Evolutionary conservation across 2,113 vertebrate genomes (phyloP), one percentile per base, ranked within the genome.

Genomic region (Mirounga angustirostris): DNA sequence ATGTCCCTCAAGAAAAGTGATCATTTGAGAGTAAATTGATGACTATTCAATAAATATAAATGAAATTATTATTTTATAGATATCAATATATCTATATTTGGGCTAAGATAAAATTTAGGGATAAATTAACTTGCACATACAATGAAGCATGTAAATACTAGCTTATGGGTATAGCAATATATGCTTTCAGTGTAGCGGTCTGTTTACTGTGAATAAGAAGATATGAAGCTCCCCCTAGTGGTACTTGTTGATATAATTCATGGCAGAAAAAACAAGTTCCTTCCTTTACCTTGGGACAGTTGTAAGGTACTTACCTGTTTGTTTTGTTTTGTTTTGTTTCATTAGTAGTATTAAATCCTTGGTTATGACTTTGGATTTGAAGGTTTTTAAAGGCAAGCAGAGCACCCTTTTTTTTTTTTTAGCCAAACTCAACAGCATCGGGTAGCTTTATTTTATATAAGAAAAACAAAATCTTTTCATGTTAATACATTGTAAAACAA

Each of bases 191-290:
- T 1, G 13, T 36, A 3, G 13, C 50, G 0, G 2, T 26, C 30
- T 67, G 46, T 84, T 97, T 81, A 85, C 40, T 36, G 90, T 52
- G 79, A 96, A 95, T 92, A 95, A 96, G 95, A 97, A 97, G 97
- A 95, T 81, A 85, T 63, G 24, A 98, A 30, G 97, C 97, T 6
- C 97, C 98, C 97, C 54, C 98, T 98, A 92, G 98, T 98, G 98
- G 97, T 88, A 14, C 7, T 63, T 96, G 1, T 78, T 97, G 93
- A 91, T 91, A 97, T 88, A 85, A 63, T 59, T 46, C 71, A 21
- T 7, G 26, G 18, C 30, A 12, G 52, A 26, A 86, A 80, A 88
- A 96, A 96, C 22, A 36, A 5, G 13, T 83, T 71, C 15, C 43
- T 83, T 61, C 14, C 13, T 63, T 58, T 54, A 59, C 5, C 22